Base-by-base conservation (phyloP, 2,888 invertebrate species). In the Galerucella nymphaeae region DNA sequence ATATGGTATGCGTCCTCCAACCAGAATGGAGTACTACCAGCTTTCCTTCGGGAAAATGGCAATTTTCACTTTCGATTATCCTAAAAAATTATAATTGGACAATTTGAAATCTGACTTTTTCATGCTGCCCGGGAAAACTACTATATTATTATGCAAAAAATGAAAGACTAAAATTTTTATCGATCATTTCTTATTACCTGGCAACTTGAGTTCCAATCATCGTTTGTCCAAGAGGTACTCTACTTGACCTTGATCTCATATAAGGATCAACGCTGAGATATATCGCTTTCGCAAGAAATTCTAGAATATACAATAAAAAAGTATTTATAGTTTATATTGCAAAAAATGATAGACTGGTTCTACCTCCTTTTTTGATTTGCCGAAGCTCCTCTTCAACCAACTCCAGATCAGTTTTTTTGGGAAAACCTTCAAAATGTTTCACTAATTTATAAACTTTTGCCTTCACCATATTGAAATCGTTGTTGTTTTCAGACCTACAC, bases 251-350 rank as follows among this genome's bases (percentile, higher is more conserved):
- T 1, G 88, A 87, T 77, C 92, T 87, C 91, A 92, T 91, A 74
- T 92, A 93, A 1, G 94, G 93, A 84, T 94, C 94, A 20, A 93
- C 91, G 77, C 92, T 92, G 0, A 93, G 82, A 82, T 89, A 93
- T 80, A 91, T 88, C 0, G 93, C 93, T 87, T 93, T 89, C 1
- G 90, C 87, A 62, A 93, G 85, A 78, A 91, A 89, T 86, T 93
- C 92, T 92, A 83, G 45, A 72, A 88, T 87, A 66, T 48, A 16
- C 13, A 14, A 65, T 38, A 1, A 18, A 48, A 20, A 20, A 5
- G 30, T 2, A 4, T 13, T 10, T 45, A 13, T 45, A 45, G 0
- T 30, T 30, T 8, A 30, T 8, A 30, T 30, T 6, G 30, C 30
- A n/a, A n/a, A n/a, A n/a, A n/a, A n/a, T n/a, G n/a, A n/a, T n/a